Conservation (phyloP, 2,888 invertebrate species). For the Calameuta idolon region DNA sequence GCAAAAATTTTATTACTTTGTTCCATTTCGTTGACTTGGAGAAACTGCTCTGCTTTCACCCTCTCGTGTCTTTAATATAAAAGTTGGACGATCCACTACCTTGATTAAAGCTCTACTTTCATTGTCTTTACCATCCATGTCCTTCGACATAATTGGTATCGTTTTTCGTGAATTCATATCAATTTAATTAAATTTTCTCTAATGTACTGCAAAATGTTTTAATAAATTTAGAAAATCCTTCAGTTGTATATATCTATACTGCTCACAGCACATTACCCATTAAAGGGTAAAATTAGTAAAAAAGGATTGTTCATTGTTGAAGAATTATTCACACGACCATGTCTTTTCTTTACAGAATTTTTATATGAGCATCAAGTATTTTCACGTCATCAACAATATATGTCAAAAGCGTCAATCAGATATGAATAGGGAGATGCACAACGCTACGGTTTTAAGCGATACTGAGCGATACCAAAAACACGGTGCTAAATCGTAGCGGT, state of each 20-base stretch:
- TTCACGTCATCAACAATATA: background rate
- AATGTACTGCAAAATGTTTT: background rate
- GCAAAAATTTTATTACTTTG: conserved; percentile 41
- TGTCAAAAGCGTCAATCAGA: background rate
- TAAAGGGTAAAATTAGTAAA: background rate
- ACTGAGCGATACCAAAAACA: no score
- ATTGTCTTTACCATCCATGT: conserved; percentile 52
- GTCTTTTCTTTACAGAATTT: background rate
- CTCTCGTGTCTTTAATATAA: conserved; percentile 78
- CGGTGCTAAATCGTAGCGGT: no score
- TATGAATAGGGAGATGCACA: no score
- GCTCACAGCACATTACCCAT: background rate
- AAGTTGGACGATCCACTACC: conserved; percentile 71
- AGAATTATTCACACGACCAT: background rate
- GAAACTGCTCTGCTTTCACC: conserved; percentile 73
- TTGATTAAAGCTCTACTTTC: conserved; percentile 55
- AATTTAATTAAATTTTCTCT: background rate
- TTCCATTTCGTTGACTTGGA: conserved; percentile 70
- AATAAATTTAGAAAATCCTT: background rate
- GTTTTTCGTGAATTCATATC: conserved; percentile 52
- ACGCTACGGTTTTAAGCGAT: no score
- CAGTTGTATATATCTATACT: background rate
- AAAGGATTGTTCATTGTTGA: background rate
- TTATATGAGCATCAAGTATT: background rate
- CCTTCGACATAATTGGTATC: conserved; percentile 48